These are phyloP conservation scores for Napeogenes inachia DNA, from an alignment of 2,888 invertebrate genomes.

Conservation along the genomic window DNA sequence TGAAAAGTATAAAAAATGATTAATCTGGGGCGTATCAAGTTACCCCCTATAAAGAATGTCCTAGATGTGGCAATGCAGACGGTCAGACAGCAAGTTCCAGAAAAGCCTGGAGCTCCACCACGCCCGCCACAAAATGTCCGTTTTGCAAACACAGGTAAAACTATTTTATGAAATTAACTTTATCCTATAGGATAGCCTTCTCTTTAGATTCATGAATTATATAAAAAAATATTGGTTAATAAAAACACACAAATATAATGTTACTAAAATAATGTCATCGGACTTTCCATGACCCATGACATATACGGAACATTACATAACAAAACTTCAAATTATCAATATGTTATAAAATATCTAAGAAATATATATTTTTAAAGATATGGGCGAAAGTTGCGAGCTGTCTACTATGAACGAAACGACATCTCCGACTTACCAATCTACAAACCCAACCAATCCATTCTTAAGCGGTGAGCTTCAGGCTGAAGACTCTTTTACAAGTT, in stretches of 20 bases:
- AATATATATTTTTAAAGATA: slow-evolving; percentile 33
- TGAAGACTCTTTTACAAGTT: slow-evolving; percentile 77
- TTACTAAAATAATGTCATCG: background rate
- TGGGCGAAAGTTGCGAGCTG: slow-evolving; percentile 79
- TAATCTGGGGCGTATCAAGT: slow-evolving; percentile 76
- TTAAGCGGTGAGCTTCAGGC: slow-evolving; percentile 67
- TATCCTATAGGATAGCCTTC: too few relatives aligned
- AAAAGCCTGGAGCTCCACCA: slow-evolving; percentile 73
- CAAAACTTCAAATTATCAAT: background rate
- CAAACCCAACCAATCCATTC: slow-evolving; percentile 78
- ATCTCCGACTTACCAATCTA: slow-evolving; percentile 69
- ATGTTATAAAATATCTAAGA: background rate
- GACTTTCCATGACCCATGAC: too few relatives aligned
- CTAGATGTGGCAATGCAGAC: slow-evolving; percentile 90
- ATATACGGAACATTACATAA: background rate
- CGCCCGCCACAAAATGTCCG: slow-evolving; percentile 74
- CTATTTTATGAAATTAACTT: background rate
- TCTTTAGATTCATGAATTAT: too few relatives aligned
- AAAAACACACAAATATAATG: too few relatives aligned
- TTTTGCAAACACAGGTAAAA: slow-evolving; percentile 72
- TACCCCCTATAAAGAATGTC: slow-evolving; percentile 86
- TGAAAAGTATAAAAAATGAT: slow-evolving; percentile 45
- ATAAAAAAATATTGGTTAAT: too few relatives aligned
- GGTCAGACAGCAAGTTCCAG: slow-evolving; percentile 86
- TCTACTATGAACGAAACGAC: slow-evolving; percentile 76